A percentile compares a stretch with the other conserved stretches of the same genome.
Evolutionary conservation across 1,140 invertebrate genomes (phyloP).

Genomic region (Rhyacophila brunnea): DNA sequence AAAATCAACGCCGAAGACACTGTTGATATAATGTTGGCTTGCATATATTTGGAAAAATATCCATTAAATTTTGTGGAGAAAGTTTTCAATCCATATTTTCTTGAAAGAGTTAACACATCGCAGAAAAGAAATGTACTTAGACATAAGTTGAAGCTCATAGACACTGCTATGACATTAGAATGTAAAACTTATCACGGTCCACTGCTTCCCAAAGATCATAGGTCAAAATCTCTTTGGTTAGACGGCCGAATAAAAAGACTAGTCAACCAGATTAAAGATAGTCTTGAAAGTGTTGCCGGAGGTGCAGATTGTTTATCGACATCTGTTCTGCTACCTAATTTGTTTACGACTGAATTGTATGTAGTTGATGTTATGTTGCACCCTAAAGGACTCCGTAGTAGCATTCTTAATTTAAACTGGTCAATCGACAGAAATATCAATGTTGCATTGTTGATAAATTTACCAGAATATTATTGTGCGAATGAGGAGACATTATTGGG

Average conservation of each 20-base stretch:
- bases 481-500: slow-evolving; percentile 58
- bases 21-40: slow-evolving; percentile 63
- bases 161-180: slow-evolving; percentile 65
- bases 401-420: slow-evolving; percentile 49
- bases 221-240: slow-evolving; percentile 46
- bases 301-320: slow-evolving; percentile 49
- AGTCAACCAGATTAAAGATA: slow-evolving; percentile 50
- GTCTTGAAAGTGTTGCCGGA: slow-evolving; percentile 48
- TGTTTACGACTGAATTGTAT: slow-evolving; percentile 61
- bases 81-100: slow-evolving; percentile 63
- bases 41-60: slow-evolving; percentile 64
- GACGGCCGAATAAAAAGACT: slow-evolving; percentile 59
- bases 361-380: slow-evolving; percentile 63
- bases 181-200: slow-evolving; percentile 60
- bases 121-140: slow-evolving; percentile 40
- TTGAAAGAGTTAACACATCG: slow-evolving; percentile 57
- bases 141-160: slow-evolving; percentile 61
- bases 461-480: slow-evolving; percentile 66
- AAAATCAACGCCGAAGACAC: slow-evolving; percentile 61
- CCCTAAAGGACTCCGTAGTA: slow-evolving; percentile 43
- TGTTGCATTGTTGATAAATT: slow-evolving; percentile 60
- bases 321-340: slow-evolving; percentile 52
- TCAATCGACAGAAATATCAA: slow-evolving; percentile 45
- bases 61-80: slow-evolving; percentile 63
- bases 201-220: slow-evolving; percentile 56